phyloP scores from a whole-genome alignment of 2,113 vertebrate genomes.

The Felis chaus region DNA sequence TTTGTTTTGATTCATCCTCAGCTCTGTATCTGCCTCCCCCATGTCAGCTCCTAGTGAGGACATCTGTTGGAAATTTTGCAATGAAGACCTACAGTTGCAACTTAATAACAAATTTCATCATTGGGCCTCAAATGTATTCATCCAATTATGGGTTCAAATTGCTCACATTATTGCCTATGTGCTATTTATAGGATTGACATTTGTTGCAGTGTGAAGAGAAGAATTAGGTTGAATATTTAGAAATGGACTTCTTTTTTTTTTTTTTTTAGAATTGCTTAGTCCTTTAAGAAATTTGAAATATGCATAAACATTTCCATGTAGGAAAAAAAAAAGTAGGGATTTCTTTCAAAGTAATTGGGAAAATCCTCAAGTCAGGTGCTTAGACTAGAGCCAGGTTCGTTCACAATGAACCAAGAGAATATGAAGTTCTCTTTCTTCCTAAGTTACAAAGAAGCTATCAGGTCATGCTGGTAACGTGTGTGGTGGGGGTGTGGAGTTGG shows the following conservation, averaged over 20 bases:
- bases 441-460: not conserved
- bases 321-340: not conserved
- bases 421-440: slow-evolving; percentile 44
- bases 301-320: slow-evolving; percentile 50
- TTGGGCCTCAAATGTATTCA: slow-evolving; percentile 52
- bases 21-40: not conserved
- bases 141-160: slow-evolving; percentile 71
- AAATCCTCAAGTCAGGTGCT: slow-evolving; percentile 62
- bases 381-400: slow-evolving; percentile 20
- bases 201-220: slow-evolving; percentile 59
- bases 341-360: slow-evolving; percentile 49
- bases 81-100: slow-evolving; percentile 47
- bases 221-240: slow-evolving; percentile 26
- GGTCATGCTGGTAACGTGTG: not conserved
- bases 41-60: not conserved
- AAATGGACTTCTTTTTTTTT: slow-evolving; percentile 14
- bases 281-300: slow-evolving; percentile 72
- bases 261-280: slow-evolving; percentile 57
- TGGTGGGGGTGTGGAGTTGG: not conserved
- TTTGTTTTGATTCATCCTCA: not conserved
- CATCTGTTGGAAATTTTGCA: slow-evolving; percentile 68
- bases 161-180: slow-evolving; percentile 61
- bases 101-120: slow-evolving; percentile 63
- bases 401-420: slow-evolving; percentile 59
- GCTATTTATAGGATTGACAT: slow-evolving; percentile 62